Conservation (phyloP, 2,113 vertebrate species). For the Urocynchramus pylzowi region DNA sequence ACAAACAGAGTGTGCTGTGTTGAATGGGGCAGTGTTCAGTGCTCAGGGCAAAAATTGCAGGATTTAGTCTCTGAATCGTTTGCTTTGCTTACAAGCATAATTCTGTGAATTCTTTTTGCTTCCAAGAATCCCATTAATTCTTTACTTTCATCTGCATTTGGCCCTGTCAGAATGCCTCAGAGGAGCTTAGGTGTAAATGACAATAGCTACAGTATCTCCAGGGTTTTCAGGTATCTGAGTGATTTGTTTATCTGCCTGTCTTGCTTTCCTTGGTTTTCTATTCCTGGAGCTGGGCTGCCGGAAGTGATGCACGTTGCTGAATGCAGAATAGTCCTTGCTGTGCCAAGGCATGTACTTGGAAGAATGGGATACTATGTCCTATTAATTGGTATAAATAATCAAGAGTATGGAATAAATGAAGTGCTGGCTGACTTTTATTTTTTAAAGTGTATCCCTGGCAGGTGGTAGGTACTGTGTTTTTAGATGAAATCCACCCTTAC, state of each 20-base stretch:
- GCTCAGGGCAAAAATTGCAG: not conserved
- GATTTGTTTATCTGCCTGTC: constrained; percentile 15
- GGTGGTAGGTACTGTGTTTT: not conserved
- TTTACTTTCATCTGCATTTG: not conserved
- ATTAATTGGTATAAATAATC: not conserved
- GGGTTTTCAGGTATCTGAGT: constrained; percentile 5
- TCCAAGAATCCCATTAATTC: not conserved
- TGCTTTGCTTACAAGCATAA: not conserved
- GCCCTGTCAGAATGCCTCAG: not conserved
- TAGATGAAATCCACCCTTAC: not conserved
- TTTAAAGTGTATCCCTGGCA: not conserved
- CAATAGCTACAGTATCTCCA: constrained; percentile 24
- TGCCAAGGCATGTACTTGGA: constrained; percentile 5
- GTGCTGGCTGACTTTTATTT: not conserved
- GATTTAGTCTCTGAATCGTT: not conserved
- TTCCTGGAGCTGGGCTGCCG: not conserved
- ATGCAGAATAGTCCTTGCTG: not conserved
- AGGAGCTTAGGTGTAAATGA: constrained; percentile 28
- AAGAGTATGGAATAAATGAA: not conserved
- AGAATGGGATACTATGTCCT: constrained; percentile 2
- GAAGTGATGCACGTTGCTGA: constrained; percentile 1
- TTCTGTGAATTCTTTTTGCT: constrained; percentile 1
- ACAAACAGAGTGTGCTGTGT: not conserved
- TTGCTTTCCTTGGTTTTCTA: not conserved
- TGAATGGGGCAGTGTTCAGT: not conserved